These are phyloP conservation scores for Panthera tigris DNA, from an alignment of 2,113 vertebrate species.

Conservation along the genomic window DNA sequence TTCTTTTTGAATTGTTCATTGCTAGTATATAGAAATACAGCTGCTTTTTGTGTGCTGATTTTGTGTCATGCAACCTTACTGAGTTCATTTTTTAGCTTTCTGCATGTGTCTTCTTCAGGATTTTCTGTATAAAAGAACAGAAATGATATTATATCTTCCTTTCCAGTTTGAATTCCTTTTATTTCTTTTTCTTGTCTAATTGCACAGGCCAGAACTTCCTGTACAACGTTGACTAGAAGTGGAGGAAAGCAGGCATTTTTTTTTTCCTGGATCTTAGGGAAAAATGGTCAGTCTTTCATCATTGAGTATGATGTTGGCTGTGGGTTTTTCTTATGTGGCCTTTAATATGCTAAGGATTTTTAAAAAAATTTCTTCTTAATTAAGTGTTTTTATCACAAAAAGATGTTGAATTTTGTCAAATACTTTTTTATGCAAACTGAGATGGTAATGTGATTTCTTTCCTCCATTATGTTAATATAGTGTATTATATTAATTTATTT, in stretches of 20 bases:
- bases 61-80: neutral
- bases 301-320: neutral
- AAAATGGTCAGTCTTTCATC: neutral
- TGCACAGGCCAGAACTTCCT: neutral
- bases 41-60: neutral
- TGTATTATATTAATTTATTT: neutral
- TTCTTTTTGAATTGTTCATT: neutral
- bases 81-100: neutral
- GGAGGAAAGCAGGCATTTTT: neutral
- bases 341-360: neutral
- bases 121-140: neutral
- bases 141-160: neutral
- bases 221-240: neutral
- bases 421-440: neutral
- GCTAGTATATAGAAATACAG: neutral
- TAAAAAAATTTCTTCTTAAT: neutral
- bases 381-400: neutral
- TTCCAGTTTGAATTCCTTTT: neutral
- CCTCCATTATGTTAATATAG: neutral
- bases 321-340: neutral
- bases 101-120: neutral
- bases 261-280: neutral
- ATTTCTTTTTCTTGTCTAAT: neutral
- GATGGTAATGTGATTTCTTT: neutral
- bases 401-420: neutral